Evolutionary conservation across 2,797 vertebrate species (phyloP).

Genomic region (Sebastes vulpes): DNA sequence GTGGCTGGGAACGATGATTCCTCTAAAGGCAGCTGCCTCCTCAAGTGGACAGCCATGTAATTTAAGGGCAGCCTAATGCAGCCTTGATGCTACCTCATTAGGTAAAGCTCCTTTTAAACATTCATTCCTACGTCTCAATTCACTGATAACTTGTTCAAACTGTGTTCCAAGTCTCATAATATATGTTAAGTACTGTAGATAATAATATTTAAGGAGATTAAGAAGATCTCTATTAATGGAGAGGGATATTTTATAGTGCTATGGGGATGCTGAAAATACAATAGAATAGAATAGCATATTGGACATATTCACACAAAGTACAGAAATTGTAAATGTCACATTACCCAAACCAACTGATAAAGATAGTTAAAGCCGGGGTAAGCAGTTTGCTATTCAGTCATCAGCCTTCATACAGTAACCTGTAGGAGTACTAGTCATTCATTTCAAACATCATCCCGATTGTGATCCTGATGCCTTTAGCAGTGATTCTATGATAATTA

Average conservation of each 20-base stretch:
- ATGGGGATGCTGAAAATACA: background rate
- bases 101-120: conserved; percentile 46
- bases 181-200: conserved; percentile 16
- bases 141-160: conserved; percentile 31
- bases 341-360: background rate
- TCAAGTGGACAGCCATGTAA: conserved; percentile 42
- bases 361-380: background rate
- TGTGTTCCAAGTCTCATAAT: conserved; percentile 9
- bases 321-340: background rate
- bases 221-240: background rate
- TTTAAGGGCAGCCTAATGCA: conserved; percentile 59
- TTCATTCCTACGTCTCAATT: conserved; percentile 21
- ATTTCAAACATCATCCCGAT: no score
- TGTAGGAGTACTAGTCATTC: no score
- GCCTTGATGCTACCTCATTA: conserved; percentile 62
- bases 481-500: no score
- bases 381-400: no score
- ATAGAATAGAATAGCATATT: background rate
- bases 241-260: background rate
- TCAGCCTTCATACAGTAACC: no score
- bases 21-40: conserved; percentile 46
- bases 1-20: conserved; percentile 49
- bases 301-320: background rate
- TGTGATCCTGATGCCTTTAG: no score
- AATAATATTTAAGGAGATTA: conserved; percentile 9